Conservation (phyloP, 2,888 invertebrate genomes). For the Notodonta ziczac region DNA sequence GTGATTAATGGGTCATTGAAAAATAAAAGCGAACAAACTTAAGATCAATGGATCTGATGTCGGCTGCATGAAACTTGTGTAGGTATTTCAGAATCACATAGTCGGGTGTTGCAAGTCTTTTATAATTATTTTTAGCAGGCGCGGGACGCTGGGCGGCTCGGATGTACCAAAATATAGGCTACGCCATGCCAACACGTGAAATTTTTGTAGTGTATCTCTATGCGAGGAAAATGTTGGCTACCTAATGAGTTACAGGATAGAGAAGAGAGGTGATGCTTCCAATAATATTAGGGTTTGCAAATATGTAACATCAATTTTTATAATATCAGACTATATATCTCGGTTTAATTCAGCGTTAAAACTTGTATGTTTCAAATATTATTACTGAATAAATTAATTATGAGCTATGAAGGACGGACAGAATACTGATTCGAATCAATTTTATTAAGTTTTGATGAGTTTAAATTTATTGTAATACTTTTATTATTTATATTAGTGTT, state of each 20-base stretch:
- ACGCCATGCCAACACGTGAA: conserved; percentile 35
- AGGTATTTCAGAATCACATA: conserved; percentile 16
- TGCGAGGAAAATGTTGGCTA: background rate
- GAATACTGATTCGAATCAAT: too few relatives aligned
- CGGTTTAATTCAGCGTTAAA: too few relatives aligned
- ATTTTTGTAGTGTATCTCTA: background rate
- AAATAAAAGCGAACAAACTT: background rate
- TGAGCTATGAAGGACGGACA: too few relatives aligned
- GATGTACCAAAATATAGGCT: conserved; percentile 30
- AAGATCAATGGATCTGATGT: background rate
- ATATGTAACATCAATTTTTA: too few relatives aligned
- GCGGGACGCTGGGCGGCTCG: conserved; percentile 38
- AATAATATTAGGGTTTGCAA: too few relatives aligned
- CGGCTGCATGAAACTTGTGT: background rate
- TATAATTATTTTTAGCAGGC: conserved; percentile 43
- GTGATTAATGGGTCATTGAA: background rate
- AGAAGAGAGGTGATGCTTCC: background rate
- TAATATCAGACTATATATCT: too few relatives aligned
- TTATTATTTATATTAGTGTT: too few relatives aligned
- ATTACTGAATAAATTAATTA: too few relatives aligned
- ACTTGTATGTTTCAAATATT: too few relatives aligned
- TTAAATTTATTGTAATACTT: too few relatives aligned
- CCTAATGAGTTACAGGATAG: background rate
- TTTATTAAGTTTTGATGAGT: too few relatives aligned
- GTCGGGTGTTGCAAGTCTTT: conserved; percentile 35